Percentiles rank a stretch among this genome's conserved stretches.
phyloP scores from a whole-genome alignment of 2,888 invertebrate genomes.

The Metopia argyrocephala region DNA sequence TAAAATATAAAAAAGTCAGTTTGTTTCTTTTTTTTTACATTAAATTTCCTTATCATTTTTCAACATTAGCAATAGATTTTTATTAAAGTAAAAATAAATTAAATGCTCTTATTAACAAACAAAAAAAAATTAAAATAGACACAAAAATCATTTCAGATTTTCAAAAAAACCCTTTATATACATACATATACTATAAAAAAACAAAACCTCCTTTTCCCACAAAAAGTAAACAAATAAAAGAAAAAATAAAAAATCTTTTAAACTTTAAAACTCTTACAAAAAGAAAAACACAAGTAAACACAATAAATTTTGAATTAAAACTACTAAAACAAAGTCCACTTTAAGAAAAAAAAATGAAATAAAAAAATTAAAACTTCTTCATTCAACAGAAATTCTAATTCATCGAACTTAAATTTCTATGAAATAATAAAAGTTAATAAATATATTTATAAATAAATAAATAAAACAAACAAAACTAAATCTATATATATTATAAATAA shows the following conservation, averaged over 20 bases:
- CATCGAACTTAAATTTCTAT: slow-evolving; percentile 63
- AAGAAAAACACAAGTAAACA: slow-evolving; percentile 5
- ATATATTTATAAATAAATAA: slow-evolving; percentile 14
- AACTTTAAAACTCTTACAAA: slow-evolving; percentile 9
- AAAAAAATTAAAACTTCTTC: neutral
- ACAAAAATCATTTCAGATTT: neutral
- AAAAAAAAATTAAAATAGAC: neutral
- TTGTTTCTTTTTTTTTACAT: too few relatives aligned
- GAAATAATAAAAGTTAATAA: slow-evolving; percentile 25
- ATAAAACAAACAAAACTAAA: slow-evolving; percentile 19
- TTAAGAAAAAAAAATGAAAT: neutral
- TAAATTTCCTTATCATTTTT: too few relatives aligned
- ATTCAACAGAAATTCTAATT: slow-evolving; percentile 35
- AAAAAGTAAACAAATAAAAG: neutral
- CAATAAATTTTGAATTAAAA: slow-evolving; percentile 32
- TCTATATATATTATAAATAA: slow-evolving; percentile 30
- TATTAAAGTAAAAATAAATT: neutral
- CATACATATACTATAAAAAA: neutral
- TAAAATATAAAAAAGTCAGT: too few relatives aligned
- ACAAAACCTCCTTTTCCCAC: neutral
- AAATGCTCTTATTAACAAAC: too few relatives aligned
- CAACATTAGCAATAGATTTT: neutral
- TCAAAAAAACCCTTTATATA: neutral
- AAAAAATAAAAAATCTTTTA: slow-evolving; percentile 18
- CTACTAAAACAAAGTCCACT: slow-evolving; percentile 38